Base-by-base conservation (phyloP, 2,888 invertebrate genomes). In the Yponomeuta evonymella region DNA sequence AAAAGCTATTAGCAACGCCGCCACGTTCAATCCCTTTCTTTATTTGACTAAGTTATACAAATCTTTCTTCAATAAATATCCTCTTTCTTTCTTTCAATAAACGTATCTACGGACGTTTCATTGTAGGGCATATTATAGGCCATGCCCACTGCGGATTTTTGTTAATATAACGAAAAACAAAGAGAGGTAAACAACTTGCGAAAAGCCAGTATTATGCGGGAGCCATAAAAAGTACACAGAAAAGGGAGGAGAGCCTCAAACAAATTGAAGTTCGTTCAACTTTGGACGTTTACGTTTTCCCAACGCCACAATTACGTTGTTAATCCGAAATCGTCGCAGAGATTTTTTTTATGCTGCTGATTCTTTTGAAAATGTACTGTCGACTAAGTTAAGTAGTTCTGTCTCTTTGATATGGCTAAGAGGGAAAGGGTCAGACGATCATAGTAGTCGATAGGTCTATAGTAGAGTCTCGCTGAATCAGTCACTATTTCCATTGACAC, bases 281-380 rank as follows among this genome's bases (percentile, higher is more conserved):
- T 58, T 12, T 58, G 12, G 51, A 58, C 51, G 15, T 58, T 58
- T 58, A 43, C 43, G 67, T 67, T 67, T 67, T 67, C 36, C 33
- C 33, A 12, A 11, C 33, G 36, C 67, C 15, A 58, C 67, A 36
- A 67, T 67, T 36, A 67, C 67, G 36, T 67, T 43, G 67, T 67
- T 67, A 67, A 67, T 70, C 72, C 67, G 58, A 68, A 70, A 72
- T 48, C 65, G 58, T 70, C 63, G 51, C 15, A 63, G 71, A 48
- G 63, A 64, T 43, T 63, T 64, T 63, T 71, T 33, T 43, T 43
- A 43, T 8, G 43, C 43, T 43, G 5, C 43, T 12, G 15, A 15
- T 15, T 15, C 51, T 58, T 58, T 15, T 58, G 12, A 12, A 5
- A 15, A 15, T 5, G 51, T 12, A 9, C 51, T 43, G 43, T 43